Percentiles rank a stretch among this genome's conserved stretches.
Conservation (phyloP, 2,888 invertebrate genomes). For the Antitype chi region DNA sequence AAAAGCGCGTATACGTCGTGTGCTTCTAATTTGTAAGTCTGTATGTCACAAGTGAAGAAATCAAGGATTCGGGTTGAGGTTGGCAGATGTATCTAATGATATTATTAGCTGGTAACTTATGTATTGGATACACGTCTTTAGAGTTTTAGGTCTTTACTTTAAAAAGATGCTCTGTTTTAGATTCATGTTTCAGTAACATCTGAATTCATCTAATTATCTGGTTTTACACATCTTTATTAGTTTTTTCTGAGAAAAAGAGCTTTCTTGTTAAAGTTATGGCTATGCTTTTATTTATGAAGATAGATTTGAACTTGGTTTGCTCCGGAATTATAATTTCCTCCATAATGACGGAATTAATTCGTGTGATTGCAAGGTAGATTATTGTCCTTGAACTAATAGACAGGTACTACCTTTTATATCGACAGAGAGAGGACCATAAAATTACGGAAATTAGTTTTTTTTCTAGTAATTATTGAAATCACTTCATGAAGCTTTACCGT, state of each 20-base stretch:
- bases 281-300: not conserved
- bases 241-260: not conserved
- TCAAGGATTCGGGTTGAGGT: constrained; percentile 69
- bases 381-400: not conserved
- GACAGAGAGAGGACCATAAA: not conserved
- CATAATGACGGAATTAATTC: not conserved
- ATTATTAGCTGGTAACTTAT: constrained; percentile 44
- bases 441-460: not conserved
- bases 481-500: not conserved
- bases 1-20: constrained; percentile 66
- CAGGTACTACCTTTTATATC: not conserved
- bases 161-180: not conserved
- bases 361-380: not conserved
- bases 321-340: not conserved
- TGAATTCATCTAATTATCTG: not conserved
- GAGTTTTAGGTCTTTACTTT: not conserved
- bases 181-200: not conserved
- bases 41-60: constrained; percentile 67
- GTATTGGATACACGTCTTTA: constrained; percentile 29
- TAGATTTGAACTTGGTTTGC: not conserved
- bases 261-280: not conserved
- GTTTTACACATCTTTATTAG: not conserved
- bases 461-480: not conserved
- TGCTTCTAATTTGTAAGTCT: constrained; percentile 68
- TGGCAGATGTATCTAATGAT: constrained; percentile 48